Percentiles rank a stretch among this genome's conserved stretches.
Conservation (phyloP, 2,113 vertebrate species). For the Todiramphus saurophagus region DNA sequence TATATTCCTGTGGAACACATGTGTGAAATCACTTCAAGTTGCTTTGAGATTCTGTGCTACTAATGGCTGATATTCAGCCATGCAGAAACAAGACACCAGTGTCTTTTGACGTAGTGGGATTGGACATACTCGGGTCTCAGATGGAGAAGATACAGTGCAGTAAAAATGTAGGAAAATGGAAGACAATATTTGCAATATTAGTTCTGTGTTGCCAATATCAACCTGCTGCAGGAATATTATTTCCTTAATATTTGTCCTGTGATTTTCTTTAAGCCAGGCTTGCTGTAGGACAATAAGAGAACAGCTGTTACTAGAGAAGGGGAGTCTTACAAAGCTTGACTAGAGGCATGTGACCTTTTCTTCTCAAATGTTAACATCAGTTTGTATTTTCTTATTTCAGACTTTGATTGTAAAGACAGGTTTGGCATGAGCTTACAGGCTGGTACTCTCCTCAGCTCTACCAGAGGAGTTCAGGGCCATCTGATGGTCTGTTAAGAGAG, state of each 20-base stretch:
- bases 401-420: neutral
- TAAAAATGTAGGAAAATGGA: neutral
- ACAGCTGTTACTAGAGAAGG: neutral
- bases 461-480: neutral
- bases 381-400: neutral
- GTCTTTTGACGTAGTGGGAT: neutral
- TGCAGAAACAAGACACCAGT: neutral
- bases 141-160: neutral
- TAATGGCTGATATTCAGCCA: neutral
- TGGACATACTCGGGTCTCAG: neutral
- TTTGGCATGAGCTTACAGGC: neutral
- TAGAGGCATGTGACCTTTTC: neutral
- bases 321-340: constrained; percentile 1
- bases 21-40: neutral
- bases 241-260: neutral
- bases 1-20: neutral
- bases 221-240: neutral
- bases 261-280: neutral
- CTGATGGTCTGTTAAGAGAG: neutral
- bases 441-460: neutral
- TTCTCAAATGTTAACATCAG: neutral
- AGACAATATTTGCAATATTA: fast-evolving
- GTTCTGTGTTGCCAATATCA: neutral
- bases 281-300: neutral
- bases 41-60: neutral